Evolutionary conservation across 2,797 vertebrate genomes (phyloP).

Genomic region (Morus bassanus): DNA sequence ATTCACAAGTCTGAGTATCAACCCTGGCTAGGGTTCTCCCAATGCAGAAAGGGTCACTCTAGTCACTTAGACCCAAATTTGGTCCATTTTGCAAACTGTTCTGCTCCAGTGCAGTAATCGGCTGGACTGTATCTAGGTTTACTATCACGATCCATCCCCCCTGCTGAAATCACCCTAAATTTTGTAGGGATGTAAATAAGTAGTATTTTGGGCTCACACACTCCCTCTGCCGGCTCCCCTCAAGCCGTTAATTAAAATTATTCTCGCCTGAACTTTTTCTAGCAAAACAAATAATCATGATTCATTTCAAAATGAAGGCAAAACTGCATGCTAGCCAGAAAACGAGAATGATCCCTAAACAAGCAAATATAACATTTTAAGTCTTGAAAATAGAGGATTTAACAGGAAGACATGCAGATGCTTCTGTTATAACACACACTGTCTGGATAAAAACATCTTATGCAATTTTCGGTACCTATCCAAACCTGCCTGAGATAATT

Average conservation of each 20-base stretch:
- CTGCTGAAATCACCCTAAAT: background rate
- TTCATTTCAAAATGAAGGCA: background rate
- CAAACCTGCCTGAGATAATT: background rate
- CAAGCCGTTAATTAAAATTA: background rate
- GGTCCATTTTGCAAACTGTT: background rate
- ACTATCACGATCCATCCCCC: background rate
- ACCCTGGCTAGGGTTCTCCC: background rate
- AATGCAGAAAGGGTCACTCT: rapidly evolving
- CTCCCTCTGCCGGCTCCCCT: constrained; percentile 37
- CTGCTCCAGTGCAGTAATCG: rapidly evolving
- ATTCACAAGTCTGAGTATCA: background rate
- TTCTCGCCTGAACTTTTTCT: background rate
- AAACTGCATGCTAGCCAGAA: background rate
- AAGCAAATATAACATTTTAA: background rate
- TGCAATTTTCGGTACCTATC: background rate
- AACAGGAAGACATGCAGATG: background rate
- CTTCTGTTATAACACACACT: rapidly evolving
- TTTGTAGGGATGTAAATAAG: rapidly evolving
- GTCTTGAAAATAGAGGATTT: background rate
- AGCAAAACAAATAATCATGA: background rate
- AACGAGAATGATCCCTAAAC: background rate
- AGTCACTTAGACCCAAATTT: background rate
- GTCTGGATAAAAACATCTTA: background rate
- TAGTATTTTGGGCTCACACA: background rate
- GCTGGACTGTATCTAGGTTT: background rate